Evolutionary conservation across 2,113 vertebrate species (phyloP).

Genomic region (Callocephalon fimbriatum): DNA sequence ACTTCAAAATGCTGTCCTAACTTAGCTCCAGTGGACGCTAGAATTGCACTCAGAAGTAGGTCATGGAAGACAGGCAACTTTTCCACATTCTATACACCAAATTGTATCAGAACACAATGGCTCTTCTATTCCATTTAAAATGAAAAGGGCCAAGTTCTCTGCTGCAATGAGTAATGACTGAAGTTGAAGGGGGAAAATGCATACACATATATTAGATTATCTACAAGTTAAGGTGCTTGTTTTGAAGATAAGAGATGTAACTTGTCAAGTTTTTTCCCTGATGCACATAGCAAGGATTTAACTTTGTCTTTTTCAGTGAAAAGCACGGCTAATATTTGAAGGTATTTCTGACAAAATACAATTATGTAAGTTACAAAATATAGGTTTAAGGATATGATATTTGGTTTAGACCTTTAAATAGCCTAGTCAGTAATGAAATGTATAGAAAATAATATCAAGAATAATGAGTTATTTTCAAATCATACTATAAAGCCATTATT

Average conservation of each 20-base stretch:
- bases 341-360: background rate
- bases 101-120: background rate
- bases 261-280: background rate
- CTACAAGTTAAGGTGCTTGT: background rate
- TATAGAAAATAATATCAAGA: background rate
- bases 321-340: background rate
- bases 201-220: background rate
- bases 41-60: background rate
- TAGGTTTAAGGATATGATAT: background rate
- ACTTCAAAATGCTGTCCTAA: background rate
- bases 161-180: background rate
- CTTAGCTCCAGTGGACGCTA: background rate
- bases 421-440: background rate
- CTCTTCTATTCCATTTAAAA: background rate
- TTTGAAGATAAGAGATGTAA: background rate
- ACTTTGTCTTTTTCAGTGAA: background rate
- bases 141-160: background rate
- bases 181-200: background rate
- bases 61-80: background rate
- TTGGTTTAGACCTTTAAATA: background rate
- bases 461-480: background rate
- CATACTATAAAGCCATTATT: background rate
- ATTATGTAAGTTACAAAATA: background rate
- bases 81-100: background rate
- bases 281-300: background rate